Conservation (phyloP, 2,113 vertebrate species). For the Ptyas mucosa region DNA sequence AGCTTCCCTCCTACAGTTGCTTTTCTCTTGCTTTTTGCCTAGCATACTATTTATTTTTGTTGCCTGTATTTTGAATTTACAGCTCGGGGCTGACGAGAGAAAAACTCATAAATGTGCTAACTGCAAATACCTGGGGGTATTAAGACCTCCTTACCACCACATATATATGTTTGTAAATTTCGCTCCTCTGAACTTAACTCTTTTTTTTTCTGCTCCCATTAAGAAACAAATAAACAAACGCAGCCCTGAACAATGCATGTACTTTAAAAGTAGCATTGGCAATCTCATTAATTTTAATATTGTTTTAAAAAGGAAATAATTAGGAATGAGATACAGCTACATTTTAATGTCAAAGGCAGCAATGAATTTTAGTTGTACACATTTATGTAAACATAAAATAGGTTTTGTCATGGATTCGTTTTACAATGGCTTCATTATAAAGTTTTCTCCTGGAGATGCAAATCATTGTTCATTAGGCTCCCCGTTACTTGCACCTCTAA, state of each 20-base stretch:
- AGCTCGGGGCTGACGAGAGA: not conserved
- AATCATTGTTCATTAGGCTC: not conserved
- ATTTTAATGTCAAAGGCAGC: constrained; percentile 3
- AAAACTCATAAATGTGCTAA: constrained; percentile 28
- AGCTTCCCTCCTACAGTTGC: not conserved
- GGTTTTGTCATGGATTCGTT: constrained; percentile 6
- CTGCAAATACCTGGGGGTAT: constrained; percentile 14
- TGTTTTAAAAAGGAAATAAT: constrained; percentile 22
- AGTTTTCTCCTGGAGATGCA: not conserved
- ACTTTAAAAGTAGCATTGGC: not conserved
- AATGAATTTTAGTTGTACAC: constrained; percentile 1
- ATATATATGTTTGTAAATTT: not conserved
- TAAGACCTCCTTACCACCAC: not conserved
- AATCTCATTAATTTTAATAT: constrained; percentile 26
- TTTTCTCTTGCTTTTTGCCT: not conserved
- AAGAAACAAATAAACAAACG: not conserved
- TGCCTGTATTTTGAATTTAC: constrained; percentile 10
- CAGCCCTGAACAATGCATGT: not conserved
- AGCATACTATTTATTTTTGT: not conserved
- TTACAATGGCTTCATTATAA: not conserved
- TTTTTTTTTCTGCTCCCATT: not conserved
- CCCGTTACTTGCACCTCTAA: not conserved
- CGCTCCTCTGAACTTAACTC: constrained; percentile 3
- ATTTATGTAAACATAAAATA: constrained; percentile 16
- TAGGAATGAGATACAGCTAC: not conserved